phyloP scores from a whole-genome alignment of 2,888 invertebrate species.

The Phytoseiulus persimilis region DNA sequence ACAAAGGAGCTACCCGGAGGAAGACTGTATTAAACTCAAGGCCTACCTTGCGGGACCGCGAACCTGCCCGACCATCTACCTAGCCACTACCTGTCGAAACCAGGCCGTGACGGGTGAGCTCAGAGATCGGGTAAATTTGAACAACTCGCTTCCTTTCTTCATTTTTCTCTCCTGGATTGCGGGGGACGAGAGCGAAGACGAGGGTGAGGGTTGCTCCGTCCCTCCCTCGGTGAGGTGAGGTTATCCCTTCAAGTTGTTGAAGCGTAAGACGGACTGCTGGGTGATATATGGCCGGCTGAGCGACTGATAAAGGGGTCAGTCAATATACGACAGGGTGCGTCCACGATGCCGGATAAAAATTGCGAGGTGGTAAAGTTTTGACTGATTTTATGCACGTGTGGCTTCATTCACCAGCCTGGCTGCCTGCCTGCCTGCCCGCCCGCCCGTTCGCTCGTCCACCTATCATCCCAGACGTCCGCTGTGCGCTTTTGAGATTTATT shows the following conservation, averaged over 20 bases:
- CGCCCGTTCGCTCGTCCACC: not conserved
- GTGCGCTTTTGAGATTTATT: not conserved
- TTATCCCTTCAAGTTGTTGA: conserved; percentile 35
- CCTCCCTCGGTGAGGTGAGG: not conserved
- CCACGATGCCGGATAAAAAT: conserved; percentile 15
- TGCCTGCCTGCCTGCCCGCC: not conserved
- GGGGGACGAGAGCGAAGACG: not conserved
- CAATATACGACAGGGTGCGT: not conserved
- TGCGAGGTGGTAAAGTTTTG: conserved; percentile 25
- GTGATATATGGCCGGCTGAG: not conserved
- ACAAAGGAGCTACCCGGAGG: not conserved
- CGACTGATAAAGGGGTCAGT: conserved; percentile 36
- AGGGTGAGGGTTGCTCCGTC: not conserved
- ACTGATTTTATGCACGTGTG: conserved; percentile 38
- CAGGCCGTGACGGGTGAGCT: not conserved
- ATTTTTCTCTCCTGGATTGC: conserved; percentile 16
- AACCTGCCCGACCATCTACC: not conserved
- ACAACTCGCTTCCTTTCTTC: not conserved
- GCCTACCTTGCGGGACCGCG: not conserved
- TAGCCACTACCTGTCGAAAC: not conserved
- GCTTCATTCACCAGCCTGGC: not conserved
- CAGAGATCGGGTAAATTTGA: not conserved
- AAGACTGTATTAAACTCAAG: conserved; percentile 23
- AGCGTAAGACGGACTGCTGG: not conserved
- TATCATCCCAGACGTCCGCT: not conserved